phyloP scores from a whole-genome alignment of 2,113 vertebrate genomes.

The Poeciliopsis prolifica region DNA sequence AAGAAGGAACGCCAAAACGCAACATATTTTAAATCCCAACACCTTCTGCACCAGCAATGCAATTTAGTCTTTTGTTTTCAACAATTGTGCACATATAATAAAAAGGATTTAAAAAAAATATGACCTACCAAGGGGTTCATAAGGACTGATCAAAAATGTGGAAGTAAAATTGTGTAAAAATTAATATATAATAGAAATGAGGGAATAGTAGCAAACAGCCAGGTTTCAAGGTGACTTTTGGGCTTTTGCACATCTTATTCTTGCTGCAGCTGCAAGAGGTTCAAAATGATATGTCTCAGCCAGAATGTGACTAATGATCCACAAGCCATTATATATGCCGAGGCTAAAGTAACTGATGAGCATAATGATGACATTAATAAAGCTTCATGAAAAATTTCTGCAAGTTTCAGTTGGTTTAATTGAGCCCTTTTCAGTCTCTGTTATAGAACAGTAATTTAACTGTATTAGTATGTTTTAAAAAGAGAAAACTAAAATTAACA shows the following conservation, averaged over 20 bases:
- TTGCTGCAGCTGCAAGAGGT: background rate
- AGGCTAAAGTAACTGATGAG: background rate
- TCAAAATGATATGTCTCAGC: background rate
- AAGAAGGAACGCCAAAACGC: slow-evolving; percentile 3
- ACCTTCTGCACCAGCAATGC: background rate
- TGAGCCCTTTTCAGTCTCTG: too few species aligned
- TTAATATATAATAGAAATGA: background rate
- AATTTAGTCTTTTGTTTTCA: background rate
- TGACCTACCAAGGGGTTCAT: background rate
- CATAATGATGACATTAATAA: too few species aligned
- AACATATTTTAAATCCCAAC: background rate
- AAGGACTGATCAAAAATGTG: background rate
- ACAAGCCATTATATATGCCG: too few species aligned
- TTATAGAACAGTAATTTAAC: too few species aligned
- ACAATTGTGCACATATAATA: background rate
- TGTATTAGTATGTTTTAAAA: too few species aligned
- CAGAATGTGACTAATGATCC: background rate
- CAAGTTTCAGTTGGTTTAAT: too few species aligned
- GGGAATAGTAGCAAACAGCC: background rate
- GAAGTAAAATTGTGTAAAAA: background rate
- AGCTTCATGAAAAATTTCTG: too few species aligned
- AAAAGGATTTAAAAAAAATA: background rate
- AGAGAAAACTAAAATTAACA: too few species aligned
- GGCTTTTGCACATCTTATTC: background rate
- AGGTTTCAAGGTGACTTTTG: background rate